phyloP scores from a whole-genome alignment of 2,888 invertebrate genomes.

The Lottia gigantea region DNA sequence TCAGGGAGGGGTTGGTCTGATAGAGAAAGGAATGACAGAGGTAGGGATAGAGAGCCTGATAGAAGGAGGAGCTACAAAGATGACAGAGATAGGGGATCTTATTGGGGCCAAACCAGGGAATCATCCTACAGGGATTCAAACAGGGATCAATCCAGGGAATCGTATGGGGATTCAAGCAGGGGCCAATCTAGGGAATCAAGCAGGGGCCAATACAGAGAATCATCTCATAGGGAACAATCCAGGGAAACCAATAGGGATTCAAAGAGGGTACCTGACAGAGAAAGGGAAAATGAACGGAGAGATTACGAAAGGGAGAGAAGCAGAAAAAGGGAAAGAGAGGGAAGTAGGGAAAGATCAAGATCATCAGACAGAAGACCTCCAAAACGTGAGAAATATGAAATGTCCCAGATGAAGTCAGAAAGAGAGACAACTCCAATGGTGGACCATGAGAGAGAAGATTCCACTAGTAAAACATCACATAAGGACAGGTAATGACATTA shows the following conservation, averaged over 20 bases:
- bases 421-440: no score
- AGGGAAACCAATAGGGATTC: not conserved
- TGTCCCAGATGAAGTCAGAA: no score
- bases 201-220: not conserved
- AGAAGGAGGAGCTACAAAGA: constrained; percentile 22
- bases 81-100: constrained; percentile 14
- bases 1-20: not conserved
- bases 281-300: not conserved
- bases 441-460: no score
- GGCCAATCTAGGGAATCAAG: not conserved
- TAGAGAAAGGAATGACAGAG: constrained; percentile 12
- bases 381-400: no score
- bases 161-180: not conserved
- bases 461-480: no score
- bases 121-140: constrained; percentile 11
- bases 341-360: not conserved
- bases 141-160: constrained; percentile 3
- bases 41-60: constrained; percentile 14
- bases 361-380: no score
- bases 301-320: not conserved
- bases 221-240: not conserved
- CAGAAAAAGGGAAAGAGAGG: not conserved
- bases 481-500: no score
- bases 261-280: not conserved
- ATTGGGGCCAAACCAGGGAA: constrained; percentile 15